Base-by-base conservation (phyloP, 2,113 vertebrate species). In the Boleophthalmus pectinirostris region DNA sequence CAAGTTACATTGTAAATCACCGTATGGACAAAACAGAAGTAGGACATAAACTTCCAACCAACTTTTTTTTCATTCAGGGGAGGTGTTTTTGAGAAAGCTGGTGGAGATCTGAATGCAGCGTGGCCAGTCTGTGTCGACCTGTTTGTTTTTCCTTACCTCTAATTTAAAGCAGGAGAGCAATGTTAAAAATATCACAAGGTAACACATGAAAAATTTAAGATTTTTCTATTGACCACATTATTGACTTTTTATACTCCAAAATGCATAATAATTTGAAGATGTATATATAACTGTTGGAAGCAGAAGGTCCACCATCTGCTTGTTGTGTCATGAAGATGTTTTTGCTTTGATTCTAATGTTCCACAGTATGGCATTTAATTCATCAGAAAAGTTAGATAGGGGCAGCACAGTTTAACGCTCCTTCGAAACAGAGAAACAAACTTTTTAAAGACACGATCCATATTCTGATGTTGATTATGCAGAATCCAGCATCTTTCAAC, bases 121-220 rank as follows among this genome's bases (percentile, higher is more conserved):
- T 54, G 24, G 49, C 63, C 8, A 2, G 15, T 64, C 24, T 12
- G n/a, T 66, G 25, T 35, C 7, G 21, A 49, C 47, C 66, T 77
- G 68, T 29, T 53, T 51, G 10, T n/a, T 82, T 73, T 57, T 21
- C 56, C 25, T 49, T 57, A 20, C 56, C 25, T 54, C 63, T 78
- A 82, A 80, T 82, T 65, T 80, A 24, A 68, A 54, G 35, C 66
- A 63, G 75, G 54, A 77, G 75, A 77, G 68, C 49, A 65, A 53
- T 66, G 38, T 64, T 51, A 13, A 20, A 75, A 60, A 43, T 29
- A 72, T 35, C 24, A 51, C 0, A 12, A 58, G 11, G 16, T 57
- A 66, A 67, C n/a, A 4, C 56, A 78, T 6, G 43, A 65, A 79
- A 70, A 74, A 61, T 69, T 21, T 11, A 70, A 73, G 47, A n/a